These are phyloP conservation scores for Asbolus verrucosus DNA, from an alignment of 1,140 invertebrate genomes.

Conservation along the genomic window DNA sequence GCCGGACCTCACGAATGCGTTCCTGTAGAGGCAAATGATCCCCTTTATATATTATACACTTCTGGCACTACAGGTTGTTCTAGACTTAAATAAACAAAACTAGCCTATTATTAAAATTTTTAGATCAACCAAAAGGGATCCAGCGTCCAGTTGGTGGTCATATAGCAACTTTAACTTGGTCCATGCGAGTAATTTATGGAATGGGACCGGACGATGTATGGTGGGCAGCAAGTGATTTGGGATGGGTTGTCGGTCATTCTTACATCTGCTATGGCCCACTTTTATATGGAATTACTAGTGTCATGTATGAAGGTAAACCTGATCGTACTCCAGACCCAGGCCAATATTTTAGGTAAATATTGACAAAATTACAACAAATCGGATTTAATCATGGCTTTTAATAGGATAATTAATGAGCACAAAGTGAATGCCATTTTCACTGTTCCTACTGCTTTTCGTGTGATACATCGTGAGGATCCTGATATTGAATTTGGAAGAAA, in stretches of 20 bases:
- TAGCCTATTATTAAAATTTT: slow-evolving; percentile 49
- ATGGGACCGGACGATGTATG: slow-evolving; percentile 85
- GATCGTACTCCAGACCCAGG: slow-evolving; percentile 92
- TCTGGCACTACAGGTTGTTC: slow-evolving; percentile 86
- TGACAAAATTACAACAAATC: too few species aligned
- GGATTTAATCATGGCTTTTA: too few species aligned
- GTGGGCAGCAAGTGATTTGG: slow-evolving; percentile 88
- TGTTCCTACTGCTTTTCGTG: slow-evolving; percentile 90
- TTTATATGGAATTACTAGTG: slow-evolving; percentile 82
- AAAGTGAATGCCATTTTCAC: slow-evolving; percentile 87
- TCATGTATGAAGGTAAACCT: slow-evolving; percentile 96
- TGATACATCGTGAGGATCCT: slow-evolving; percentile 83
- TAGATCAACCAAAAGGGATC: slow-evolving; percentile 85
- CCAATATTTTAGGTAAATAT: slow-evolving; percentile 84
- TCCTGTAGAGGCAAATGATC: slow-evolving; percentile 88
- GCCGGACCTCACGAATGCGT: slow-evolving; percentile 82
- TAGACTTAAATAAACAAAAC: neutral
- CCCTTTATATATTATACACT: slow-evolving; percentile 93
- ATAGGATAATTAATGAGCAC: slow-evolving; percentile 90
- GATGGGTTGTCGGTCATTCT: slow-evolving; percentile 95
- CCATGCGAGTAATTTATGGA: slow-evolving; percentile 86
- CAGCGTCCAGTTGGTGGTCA: slow-evolving; percentile 89
- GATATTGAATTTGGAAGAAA: slow-evolving; percentile 74
- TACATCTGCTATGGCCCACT: slow-evolving; percentile 95
- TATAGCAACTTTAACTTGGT: slow-evolving; percentile 85